These are phyloP conservation scores for Pogonocherus hispidulus DNA, from an alignment of 2,888 invertebrate genomes.

Conservation along the genomic window DNA sequence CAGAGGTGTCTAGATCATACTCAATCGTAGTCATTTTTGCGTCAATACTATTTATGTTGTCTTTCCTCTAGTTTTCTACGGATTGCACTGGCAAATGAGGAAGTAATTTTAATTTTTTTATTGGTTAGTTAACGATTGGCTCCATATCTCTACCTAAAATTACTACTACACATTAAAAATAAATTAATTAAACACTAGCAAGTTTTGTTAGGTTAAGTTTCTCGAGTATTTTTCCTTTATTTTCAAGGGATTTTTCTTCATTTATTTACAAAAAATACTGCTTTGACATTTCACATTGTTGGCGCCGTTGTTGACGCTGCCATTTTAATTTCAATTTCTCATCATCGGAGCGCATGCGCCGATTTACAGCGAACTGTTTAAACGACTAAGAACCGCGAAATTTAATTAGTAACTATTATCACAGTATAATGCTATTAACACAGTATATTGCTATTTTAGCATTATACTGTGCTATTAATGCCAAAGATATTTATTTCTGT, in stretches of 20 bases:
- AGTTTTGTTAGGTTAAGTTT: conserved; percentile 28
- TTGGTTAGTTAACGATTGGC: conserved; percentile 34
- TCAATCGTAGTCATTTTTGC: conserved; percentile 75
- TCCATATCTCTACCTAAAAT: conserved; percentile 34
- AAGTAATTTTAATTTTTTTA: conserved; percentile 32
- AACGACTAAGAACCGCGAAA: background rate
- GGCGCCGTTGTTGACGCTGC: conserved; percentile 48
- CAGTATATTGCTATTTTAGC: no score
- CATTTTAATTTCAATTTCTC: conserved; percentile 37
- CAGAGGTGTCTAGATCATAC: conserved; percentile 84
- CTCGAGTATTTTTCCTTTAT: conserved; percentile 36
- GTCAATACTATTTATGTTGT: conserved; percentile 31
- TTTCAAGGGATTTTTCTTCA: conserved; percentile 26
- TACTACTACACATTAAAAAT: conserved; percentile 27
- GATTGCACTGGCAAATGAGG: background rate
- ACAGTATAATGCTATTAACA: no score
- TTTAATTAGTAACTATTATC: background rate
- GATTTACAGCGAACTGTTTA: background rate
- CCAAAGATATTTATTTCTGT: no score
- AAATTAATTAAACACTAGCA: conserved; percentile 34
- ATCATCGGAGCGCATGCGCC: conserved; percentile 14
- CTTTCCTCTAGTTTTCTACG: conserved; percentile 43
- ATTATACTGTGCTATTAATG: no score
- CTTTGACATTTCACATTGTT: conserved; percentile 46
- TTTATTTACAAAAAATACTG: conserved; percentile 39